Evolutionary conservation across 2,113 vertebrate genomes (phyloP), one percentile per base, ranked within the genome.

Genomic region (Ivindomyrus marchei): DNA sequence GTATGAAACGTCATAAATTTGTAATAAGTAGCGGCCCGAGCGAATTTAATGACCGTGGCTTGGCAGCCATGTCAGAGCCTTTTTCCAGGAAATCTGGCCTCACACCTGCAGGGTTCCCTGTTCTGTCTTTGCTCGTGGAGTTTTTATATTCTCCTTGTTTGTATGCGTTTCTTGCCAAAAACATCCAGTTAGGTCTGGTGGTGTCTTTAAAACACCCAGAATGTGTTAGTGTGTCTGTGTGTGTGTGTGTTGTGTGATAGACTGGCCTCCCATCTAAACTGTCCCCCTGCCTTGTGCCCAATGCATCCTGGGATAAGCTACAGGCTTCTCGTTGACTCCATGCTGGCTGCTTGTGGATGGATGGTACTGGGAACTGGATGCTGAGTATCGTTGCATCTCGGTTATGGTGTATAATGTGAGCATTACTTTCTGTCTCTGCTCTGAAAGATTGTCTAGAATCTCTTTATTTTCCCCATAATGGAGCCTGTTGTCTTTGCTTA

Each of bases 401-500:
- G 70, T 7, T 36, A 17, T 8, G 13, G 36, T 80, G 31, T n/a
- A 62, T 62, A 9, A 62, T 9, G 9, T 62, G 7, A n/a, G 24
- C 21, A 62, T 24, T 62, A 9, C 56, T 7, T 42, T 19, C 10
- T 74, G 70, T 17, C 70, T 36, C 27, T 77, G 27, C 70, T 39
- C 1, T 24, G 11, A 24, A 45, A 8, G 45, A 24, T 21, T 21
- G 17, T 84, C 17, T 19, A 1, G 42, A 47, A 47, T 42, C 2
- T 21, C 42, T 85, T n/a, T 85, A 24, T 24, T n/a, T 24, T 17
- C 17, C 50, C 27, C 49, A 21, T 53, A 13, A 53, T 52, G 15
- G 17, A 19, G 24, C 85, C 24, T 17, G 6, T 53, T 87, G 27
- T 53, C 85, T 87, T 39, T 49, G 17, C 89, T 94, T 92, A 85